Percentiles rank a stretch among this genome's conserved stretches.
phyloP scores from a whole-genome alignment of 2,113 vertebrate species.

The Serinus canaria region DNA sequence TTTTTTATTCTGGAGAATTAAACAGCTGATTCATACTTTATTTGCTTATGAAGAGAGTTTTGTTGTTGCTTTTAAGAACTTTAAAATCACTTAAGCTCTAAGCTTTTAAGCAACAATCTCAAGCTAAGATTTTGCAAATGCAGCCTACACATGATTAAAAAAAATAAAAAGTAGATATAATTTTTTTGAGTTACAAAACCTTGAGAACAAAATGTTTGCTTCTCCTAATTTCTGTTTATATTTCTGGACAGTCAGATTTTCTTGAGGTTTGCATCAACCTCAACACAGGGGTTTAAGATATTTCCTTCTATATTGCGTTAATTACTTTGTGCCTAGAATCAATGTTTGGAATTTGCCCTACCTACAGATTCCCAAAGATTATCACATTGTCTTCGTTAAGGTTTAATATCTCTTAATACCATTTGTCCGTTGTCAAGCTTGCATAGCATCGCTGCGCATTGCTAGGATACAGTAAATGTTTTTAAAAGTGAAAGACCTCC shows the following conservation, averaged over 20 bases:
- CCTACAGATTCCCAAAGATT: background rate
- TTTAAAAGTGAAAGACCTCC: constrained; percentile 40
- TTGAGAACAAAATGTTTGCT: constrained; percentile 20
- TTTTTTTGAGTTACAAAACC: background rate
- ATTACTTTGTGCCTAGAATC: background rate
- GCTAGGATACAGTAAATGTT: constrained; percentile 66
- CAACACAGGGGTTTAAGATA: background rate
- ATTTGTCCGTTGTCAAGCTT: constrained; percentile 21
- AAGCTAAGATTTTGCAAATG: background rate
- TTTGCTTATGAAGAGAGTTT: background rate
- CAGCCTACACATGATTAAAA: background rate
- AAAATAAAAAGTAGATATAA: background rate
- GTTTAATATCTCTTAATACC: background rate
- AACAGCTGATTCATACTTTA: background rate
- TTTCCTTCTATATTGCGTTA: background rate
- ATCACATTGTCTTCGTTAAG: background rate
- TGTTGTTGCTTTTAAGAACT: background rate
- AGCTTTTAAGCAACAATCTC: background rate
- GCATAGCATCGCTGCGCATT: constrained; percentile 13
- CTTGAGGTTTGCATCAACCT: background rate
- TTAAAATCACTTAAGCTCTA: background rate
- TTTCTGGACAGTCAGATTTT: background rate
- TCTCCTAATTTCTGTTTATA: background rate
- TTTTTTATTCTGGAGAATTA: background rate
- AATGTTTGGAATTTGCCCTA: background rate